Evolutionary conservation across 1,140 invertebrate genomes (phyloP), one percentile per base, ranked within the genome.

Genomic region (Linepithema humile): DNA sequence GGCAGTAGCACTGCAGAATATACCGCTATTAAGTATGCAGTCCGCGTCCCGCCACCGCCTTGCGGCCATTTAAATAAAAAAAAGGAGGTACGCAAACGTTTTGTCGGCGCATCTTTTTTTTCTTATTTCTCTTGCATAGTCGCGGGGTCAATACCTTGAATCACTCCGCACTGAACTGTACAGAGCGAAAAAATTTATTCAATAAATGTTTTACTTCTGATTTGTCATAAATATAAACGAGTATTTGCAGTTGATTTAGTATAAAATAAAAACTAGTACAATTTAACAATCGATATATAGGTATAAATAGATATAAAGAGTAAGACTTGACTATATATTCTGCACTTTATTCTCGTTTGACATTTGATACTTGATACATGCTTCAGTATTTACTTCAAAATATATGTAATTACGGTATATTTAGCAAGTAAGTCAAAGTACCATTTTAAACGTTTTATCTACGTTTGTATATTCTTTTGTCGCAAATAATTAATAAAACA

Each of bases 1-100:
- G 90, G 87, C 91, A 89, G 88, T 90, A 88, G 90, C 91, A 91
- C 73, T 75, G 90, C 87, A 88, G 85, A 91, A 91, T 91, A 91
- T 90, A 85, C 87, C 86, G 87, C 87, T 88, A 91, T 92, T 92
- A 91, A 65, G 86, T 92, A 92, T 91, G 88, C 91, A 59, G 84
- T 84, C 48, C 62, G 85, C 72, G 82, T 88, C 60, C 48, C 67
- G 70, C 85, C 90, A 82, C 87, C 88, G 91, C 90, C 91, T 89
- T 89, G 84, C 59, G 85, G 85, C 88, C 87, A 92, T 92, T 92
- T 91, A 90, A 87, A 86, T 89, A 90, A 91, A 92, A 91, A n/a
- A 90, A 87, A 88, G 74, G 69, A 82, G 85, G 82, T 78, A 59
- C 72, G 67, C 55, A 40, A 80, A 80, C 64, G 50, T 70, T 80